Base-by-base conservation (phyloP, 2,113 vertebrate genomes). In the Ranitomeya variabilis region DNA sequence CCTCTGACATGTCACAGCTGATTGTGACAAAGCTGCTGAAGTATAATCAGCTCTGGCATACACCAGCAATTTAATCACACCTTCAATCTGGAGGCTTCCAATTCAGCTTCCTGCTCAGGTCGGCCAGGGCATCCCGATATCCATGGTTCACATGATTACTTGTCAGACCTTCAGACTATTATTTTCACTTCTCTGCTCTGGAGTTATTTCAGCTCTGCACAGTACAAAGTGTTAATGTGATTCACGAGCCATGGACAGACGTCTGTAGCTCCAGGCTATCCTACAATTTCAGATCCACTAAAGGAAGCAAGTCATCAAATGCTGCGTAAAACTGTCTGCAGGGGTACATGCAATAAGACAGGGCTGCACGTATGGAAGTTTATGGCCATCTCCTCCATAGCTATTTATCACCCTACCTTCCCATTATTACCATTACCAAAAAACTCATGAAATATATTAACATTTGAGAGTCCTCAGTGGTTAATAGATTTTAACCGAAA, bases 121-220 rank as follows among this genome's bases (percentile, higher is more conserved):
- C 26, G 18, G 19, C 37, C 11, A 85, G 83, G 83, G 66, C 66
- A 73, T 23, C 19, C n/a, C 14, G 83, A 85, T 57, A 85, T 59
- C 67, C 67, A 85, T 76, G 71, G 60, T 85, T 76, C 83, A 45
- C 60, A 85, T 37, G 83, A 85, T 59, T 74, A 85, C 83, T 74
- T 76, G 83, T 76, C 83, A 85, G 83, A 85, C 83, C 83, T 59
- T 52, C 37, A 37, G 51, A 74, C 83, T 85, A 74, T 76, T 85
- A 76, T 45, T 85, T 85, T 85, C 83, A 60, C 52, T 59, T 74
- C 71, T 85, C 83, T 71, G 52, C 67, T 31, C 6, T 60, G 18
- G 23, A 85, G 71, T 85, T 76, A 85, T 37, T 85, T 31, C 54
- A 85, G 83, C 14, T 76, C 59, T 59, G 69, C 59, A 51, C 45